Conservation (phyloP, 2,113 vertebrate species). For the Ranitomeya imitator region DNA sequence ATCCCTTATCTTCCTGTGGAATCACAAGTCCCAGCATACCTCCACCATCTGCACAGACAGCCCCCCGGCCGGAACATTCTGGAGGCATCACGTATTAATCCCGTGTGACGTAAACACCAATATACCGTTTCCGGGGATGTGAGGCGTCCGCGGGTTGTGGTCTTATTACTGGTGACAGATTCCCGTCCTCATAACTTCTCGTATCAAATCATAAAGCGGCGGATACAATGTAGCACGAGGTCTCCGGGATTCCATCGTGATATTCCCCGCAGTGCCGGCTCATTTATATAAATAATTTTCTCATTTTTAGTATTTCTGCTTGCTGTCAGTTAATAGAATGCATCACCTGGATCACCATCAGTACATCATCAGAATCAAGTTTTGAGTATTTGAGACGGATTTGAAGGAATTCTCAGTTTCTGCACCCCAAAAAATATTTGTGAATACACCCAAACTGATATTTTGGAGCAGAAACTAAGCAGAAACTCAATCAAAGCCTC, state of each 20-base stretch:
- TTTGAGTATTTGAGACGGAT: too few relatives aligned
- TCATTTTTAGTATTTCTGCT: too few relatives aligned
- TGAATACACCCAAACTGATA: too few relatives aligned
- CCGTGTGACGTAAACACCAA: neutral
- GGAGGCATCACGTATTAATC: neutral
- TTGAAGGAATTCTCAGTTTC: too few relatives aligned
- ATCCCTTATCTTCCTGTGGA: neutral
- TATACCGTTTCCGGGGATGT: neutral
- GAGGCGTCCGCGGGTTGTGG: neutral
- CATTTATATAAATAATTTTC: too few relatives aligned
- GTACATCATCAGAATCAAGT: too few relatives aligned
- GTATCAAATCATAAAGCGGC: neutral
- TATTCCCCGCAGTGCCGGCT: too few relatives aligned
- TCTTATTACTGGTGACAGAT: neutral
- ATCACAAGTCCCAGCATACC: neutral
- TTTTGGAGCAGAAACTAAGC: too few relatives aligned
- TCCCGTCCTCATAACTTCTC: neutral
- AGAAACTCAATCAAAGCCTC: too few relatives aligned
- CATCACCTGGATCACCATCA: too few relatives aligned
- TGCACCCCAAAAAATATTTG: too few relatives aligned
- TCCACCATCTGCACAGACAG: neutral
- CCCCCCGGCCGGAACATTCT: neutral
- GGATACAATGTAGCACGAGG: neutral
- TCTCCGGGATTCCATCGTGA: neutral
- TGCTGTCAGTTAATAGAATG: too few relatives aligned